Conservation (phyloP, 37 sponge, comb jelly and placozoan genomes). For the Lycopodina hypogea region DNA sequence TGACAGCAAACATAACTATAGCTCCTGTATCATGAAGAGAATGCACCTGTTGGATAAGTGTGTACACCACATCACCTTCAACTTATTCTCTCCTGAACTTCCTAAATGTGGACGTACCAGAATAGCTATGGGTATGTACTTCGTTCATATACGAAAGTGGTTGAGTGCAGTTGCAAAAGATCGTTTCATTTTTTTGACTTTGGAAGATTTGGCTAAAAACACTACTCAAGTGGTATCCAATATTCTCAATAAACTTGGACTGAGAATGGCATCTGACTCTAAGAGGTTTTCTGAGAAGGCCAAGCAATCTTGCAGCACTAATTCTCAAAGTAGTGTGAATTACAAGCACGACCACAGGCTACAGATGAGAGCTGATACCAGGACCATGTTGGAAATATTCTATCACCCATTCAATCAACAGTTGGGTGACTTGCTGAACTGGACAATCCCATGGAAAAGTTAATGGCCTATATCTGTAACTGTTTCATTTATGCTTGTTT, state of each 20-base stretch:
- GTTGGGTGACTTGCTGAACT: constrained; percentile 19
- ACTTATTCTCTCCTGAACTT: not conserved
- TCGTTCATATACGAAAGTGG: constrained; percentile 41
- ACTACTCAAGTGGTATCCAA: too few species aligned
- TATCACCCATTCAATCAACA: constrained; percentile 33
- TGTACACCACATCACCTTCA: constrained; percentile 12
- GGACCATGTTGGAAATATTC: constrained; percentile 15
- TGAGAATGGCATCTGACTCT: not conserved
- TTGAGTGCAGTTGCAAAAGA: constrained; percentile 30
- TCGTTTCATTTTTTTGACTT: constrained; percentile 26
- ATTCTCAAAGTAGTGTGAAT: not conserved
- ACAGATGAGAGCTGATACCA: constrained; percentile 43
- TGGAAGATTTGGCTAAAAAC: constrained; percentile 27
- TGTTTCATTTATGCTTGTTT: too few species aligned
- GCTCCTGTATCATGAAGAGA: not conserved
- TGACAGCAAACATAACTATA: not conserved
- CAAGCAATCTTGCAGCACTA: not conserved
- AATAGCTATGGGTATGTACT: constrained; percentile 37
- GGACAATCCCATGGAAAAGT: constrained; percentile 18
- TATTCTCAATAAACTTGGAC: not conserved
- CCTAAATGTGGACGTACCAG: constrained; percentile 22
- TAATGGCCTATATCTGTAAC: too few species aligned
- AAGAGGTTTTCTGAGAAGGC: not conserved
- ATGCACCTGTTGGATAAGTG: constrained; percentile 21
- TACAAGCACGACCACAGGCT: constrained; percentile 19